Conservation (phyloP, 2,888 invertebrate genomes). For the Stramonita haemastoma region DNA sequence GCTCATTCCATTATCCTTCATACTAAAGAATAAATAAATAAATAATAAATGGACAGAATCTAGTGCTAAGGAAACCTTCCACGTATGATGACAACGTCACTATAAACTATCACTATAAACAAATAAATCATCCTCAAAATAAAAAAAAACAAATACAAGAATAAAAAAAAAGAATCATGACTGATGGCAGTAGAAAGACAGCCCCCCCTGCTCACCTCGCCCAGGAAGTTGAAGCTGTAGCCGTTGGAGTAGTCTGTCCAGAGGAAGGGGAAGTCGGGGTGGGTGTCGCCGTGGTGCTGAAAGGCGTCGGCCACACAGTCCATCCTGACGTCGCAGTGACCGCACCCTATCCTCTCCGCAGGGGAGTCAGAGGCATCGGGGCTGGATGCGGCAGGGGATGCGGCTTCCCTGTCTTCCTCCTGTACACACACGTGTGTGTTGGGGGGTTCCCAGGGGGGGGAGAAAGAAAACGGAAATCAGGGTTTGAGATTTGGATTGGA, state of each 20-base stretch:
- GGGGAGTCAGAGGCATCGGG: not conserved
- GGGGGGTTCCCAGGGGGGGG: no score
- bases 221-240: constrained; percentile 43
- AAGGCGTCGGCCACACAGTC: constrained; percentile 29
- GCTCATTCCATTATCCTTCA: no score
- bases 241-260: constrained; percentile 45
- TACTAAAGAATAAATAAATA: no score
- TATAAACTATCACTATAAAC: no score
- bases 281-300: constrained; percentile 38
- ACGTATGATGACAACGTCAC: no score
- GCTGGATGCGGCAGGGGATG: not conserved
- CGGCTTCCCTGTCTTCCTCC: not conserved
- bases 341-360: not conserved
- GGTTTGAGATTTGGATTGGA: not conserved
- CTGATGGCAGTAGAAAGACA: not conserved
- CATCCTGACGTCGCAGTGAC: constrained; percentile 35
- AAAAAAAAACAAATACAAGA: not conserved
- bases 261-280: constrained; percentile 39
- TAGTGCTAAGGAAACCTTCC: no score
- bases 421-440: not conserved
- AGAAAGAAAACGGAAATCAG: not conserved
- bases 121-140: not conserved
- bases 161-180: no score
- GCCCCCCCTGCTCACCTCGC: constrained; percentile 33
- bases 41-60: no score